Conservation (phyloP, 2,797 vertebrate species). For the Sus cebifrons region DNA sequence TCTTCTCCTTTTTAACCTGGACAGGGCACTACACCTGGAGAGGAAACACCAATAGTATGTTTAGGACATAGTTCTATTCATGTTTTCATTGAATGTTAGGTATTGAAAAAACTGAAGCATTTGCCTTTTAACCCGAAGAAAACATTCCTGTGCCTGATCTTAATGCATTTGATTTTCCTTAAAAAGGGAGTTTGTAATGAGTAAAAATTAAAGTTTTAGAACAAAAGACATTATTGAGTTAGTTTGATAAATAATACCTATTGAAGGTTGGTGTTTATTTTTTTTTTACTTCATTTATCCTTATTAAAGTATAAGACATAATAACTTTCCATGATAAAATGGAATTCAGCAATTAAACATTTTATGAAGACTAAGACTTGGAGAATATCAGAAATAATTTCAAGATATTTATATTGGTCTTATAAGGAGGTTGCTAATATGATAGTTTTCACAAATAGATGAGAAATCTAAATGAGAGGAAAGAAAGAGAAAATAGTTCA, state of each 20-base stretch:
- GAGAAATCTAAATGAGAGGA: not conserved
- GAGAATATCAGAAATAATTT: conserved; percentile 8
- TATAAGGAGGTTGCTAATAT: not conserved
- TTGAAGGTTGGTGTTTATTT: not conserved
- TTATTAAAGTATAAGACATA: not conserved
- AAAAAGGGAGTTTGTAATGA: not conserved
- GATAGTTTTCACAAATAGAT: not conserved
- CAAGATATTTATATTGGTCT: not conserved
- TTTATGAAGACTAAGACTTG: conserved; percentile 13
- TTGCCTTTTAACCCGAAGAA: conserved; percentile 7
- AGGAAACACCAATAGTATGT: not conserved
- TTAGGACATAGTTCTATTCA: not conserved
- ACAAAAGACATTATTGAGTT: conserved; percentile 12
- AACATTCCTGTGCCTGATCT: not conserved
- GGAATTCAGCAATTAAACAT: not conserved
- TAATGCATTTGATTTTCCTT: not conserved
- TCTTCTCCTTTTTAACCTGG: not conserved
- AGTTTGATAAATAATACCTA: conserved; percentile 17
- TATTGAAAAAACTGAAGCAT: not conserved
- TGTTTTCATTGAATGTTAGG: not conserved
- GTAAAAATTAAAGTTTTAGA: conserved; percentile 7
- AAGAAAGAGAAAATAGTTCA: conserved; percentile 14
- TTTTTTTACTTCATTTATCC: not conserved
- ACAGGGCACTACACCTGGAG: not conserved
- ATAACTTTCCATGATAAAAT: not conserved